These are phyloP conservation scores for Cremastinae sp. DNA, from an alignment of 2,888 invertebrate genomes.

Conservation along the genomic window DNA sequence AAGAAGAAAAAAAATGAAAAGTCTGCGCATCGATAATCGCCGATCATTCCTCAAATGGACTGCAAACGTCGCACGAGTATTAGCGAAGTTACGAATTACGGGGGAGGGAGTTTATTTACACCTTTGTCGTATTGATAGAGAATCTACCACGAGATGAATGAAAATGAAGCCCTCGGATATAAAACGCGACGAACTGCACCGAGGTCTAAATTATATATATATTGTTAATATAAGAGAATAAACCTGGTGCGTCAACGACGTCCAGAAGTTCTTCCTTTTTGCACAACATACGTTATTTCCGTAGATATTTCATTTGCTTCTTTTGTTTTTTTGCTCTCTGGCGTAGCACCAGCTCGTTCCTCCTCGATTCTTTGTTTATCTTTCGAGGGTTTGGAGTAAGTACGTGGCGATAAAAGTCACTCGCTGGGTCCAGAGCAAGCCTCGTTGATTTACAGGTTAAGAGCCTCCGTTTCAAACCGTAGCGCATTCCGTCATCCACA, in stretches of 20 bases:
- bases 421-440: slow-evolving; percentile 5
- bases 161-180: slow-evolving; percentile 27
- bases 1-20: slow-evolving; percentile 58
- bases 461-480: slow-evolving; percentile 39
- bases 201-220: slow-evolving; percentile 57
- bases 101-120: slow-evolving; percentile 36
- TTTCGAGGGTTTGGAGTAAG: slow-evolving; percentile 30
- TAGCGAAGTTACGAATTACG: slow-evolving; percentile 48
- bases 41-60: slow-evolving; percentile 60
- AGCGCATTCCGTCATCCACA: slow-evolving; percentile 45
- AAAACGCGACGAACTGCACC: slow-evolving; percentile 41
- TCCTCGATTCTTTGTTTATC: slow-evolving; percentile 8
- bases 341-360: neutral
- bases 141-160: slow-evolving; percentile 26
- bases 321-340: slow-evolving; percentile 1
- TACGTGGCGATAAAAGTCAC: slow-evolving; percentile 51
- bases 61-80: slow-evolving; percentile 62
- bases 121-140: slow-evolving; percentile 38
- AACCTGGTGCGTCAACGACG: slow-evolving; percentile 47
- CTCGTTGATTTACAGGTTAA: slow-evolving; percentile 34
- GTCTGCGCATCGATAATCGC: slow-evolving; percentile 35
- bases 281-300: slow-evolving; percentile 27
- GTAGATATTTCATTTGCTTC: slow-evolving; percentile 6
- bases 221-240: slow-evolving; percentile 63
- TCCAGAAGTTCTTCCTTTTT: slow-evolving; percentile 30